Percentiles rank a stretch among this genome's conserved stretches.
These are phyloP conservation scores for Diprion similis DNA, from an alignment of 1,140 invertebrate genomes.

Conservation along the genomic window DNA sequence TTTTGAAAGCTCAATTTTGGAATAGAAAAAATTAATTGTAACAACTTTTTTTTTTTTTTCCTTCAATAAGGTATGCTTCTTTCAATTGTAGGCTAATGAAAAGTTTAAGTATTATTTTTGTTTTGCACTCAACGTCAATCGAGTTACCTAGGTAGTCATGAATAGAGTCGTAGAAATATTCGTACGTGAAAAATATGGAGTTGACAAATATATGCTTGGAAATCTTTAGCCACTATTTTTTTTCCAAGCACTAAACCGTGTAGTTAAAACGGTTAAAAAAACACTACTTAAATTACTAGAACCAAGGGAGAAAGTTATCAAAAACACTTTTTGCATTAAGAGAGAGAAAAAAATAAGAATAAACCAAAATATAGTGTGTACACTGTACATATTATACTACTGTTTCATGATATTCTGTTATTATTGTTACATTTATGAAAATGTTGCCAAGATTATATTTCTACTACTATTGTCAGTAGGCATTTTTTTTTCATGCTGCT, in stretches of 20 bases:
- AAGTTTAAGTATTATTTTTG: too few species aligned
- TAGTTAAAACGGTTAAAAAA: neutral
- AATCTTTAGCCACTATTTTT: neutral
- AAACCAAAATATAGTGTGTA: constrained; percentile 55
- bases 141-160: neutral
- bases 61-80: neutral
- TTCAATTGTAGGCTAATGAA: neutral
- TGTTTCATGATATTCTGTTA: constrained; percentile 56
- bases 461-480: constrained; percentile 43
- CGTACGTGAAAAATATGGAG: neutral
- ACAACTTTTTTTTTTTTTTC: neutral
- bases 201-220: constrained; percentile 1
- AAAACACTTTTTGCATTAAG: neutral
- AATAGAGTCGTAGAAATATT: neutral
- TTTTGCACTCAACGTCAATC: neutral
- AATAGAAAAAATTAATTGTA: neutral
- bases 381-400: constrained; percentile 50
- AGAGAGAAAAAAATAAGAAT: constrained; percentile 24
- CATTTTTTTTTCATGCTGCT: constrained; percentile 26
- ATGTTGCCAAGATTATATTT: constrained; percentile 57
- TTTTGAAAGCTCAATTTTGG: neutral
- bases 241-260: neutral
- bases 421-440: constrained; percentile 54
- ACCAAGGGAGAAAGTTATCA: constrained; percentile 5
- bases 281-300: neutral